Evolutionary conservation across 2,888 invertebrate genomes (phyloP), one percentile per base, ranked within the genome.

Genomic region (Epirrhoe tristata): DNA sequence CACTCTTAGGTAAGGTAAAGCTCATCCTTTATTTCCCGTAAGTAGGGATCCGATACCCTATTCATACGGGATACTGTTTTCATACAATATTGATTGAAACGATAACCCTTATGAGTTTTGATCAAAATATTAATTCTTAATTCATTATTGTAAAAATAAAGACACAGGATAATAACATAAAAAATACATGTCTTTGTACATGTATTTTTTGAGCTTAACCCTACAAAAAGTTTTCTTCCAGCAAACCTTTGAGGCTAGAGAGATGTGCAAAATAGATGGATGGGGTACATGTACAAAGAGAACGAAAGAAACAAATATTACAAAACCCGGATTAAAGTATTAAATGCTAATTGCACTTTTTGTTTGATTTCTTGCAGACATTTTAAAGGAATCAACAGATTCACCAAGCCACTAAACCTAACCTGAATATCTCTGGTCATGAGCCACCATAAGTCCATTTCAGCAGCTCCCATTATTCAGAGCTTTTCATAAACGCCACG

Each of bases 401-500:
- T 43, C 39, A 43, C 0, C 12, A 43, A 12, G 39, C 12, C 4
- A 43, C 12, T 43, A 43, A 43, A 43, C 39, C 39, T 43, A 12
- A 43, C 39, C 39, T 12, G 12, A 43, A 43, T 43, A 10, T 12
- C 39, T 12, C 12, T 12, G 10, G 12, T 12, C 46, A 43, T 51
- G 17, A 50, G n/a, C 55, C 73, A 16, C 10, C 17, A 36, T 14
- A 50, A 56, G 50, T 16, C 31, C 57, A 36, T 52, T 55, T 12
- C 58, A 58, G 16, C 14, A 46, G 31, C 43, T 17, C 17, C 48
- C 52, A 66, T 66, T 53, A 57, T 62, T 50, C 39, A 16, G 54
- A 50, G 39, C 34, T 34, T 32, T 50, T 61, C 46, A 55, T 55
- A 63, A 67, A 67, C 50, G 39, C 46, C 58, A 59, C 56, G 63